Evolutionary conservation across 2,113 vertebrate species (phyloP).

Genomic region (Festucalex cinctus): DNA sequence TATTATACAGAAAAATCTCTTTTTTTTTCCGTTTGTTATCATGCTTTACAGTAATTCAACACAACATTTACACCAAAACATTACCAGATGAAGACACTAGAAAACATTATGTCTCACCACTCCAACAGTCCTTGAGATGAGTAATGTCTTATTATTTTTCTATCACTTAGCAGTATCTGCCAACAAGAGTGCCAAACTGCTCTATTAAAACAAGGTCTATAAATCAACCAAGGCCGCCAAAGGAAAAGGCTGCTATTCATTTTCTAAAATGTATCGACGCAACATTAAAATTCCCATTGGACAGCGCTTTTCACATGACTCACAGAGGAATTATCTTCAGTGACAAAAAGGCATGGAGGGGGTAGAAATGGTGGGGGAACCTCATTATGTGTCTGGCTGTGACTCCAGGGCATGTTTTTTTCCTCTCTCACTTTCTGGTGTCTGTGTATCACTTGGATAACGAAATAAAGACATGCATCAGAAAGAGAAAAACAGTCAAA

Average conservation of each 20-base stretch:
- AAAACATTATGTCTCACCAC: conserved; percentile 19
- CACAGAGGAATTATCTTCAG: conserved; percentile 51
- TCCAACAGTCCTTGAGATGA: conserved; percentile 16
- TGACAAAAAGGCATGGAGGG: conserved; percentile 25
- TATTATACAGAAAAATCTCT: too few relatives aligned
- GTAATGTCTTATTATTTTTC: conserved; percentile 37
- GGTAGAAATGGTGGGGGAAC: conserved; percentile 9
- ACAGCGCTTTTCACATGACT: conserved; percentile 39
- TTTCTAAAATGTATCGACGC: conserved; percentile 54
- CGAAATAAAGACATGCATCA: conserved; percentile 35
- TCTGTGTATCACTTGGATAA: conserved; percentile 34
- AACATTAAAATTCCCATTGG: conserved; percentile 38
- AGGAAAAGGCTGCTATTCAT: conserved; percentile 36
- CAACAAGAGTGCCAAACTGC: conserved; percentile 29
- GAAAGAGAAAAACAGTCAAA: neutral
- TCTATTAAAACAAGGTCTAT: conserved; percentile 21
- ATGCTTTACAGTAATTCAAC: conserved; percentile 8
- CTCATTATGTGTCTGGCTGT: conserved; percentile 49
- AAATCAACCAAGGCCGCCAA: conserved; percentile 38
- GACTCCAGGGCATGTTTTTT: conserved; percentile 40
- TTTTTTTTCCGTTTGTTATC: too few relatives aligned
- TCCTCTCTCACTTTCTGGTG: conserved; percentile 29
- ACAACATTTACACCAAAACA: conserved; percentile 17
- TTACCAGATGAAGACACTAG: conserved; percentile 21
- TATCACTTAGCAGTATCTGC: conserved; percentile 47